Conservation (phyloP, 92 coral and sea anemone genomes). For the Blastomussa wellsi region DNA sequence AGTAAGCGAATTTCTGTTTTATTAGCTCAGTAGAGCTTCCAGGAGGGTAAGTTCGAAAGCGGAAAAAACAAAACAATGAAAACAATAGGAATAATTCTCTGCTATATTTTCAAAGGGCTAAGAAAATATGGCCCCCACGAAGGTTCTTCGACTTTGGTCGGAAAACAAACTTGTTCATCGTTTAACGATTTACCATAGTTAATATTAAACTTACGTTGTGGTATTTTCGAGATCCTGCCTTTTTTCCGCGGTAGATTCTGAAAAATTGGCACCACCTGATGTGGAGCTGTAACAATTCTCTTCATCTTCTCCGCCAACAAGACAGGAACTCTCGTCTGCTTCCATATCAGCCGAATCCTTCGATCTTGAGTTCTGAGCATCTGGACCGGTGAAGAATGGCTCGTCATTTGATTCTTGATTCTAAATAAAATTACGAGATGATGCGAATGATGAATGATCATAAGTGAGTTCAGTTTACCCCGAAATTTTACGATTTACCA, state of each 20-base stretch:
- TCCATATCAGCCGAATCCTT: background rate
- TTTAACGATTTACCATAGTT: background rate
- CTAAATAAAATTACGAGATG: background rate
- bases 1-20: no score
- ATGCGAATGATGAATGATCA: background rate
- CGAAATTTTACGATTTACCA: background rate
- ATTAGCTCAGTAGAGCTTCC: no score
- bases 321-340: slow-evolving; percentile 7
- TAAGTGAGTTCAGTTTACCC: background rate
- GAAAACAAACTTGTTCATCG: background rate
- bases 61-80: background rate
- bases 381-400: background rate
- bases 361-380: background rate
- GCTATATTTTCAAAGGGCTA: no score
- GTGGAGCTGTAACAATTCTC: slow-evolving; percentile 10
- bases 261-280: background rate
- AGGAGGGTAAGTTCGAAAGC: no score
- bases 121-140: background rate
- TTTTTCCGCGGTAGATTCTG: slow-evolving; percentile 1
- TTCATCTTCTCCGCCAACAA: slow-evolving; percentile 16
- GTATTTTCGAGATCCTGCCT: slow-evolving; percentile 24
- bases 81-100: background rate
- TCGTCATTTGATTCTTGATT: background rate
- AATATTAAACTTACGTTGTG: slow-evolving; percentile 17
- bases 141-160: background rate